Percentiles rank a stretch among this genome's conserved stretches.
phyloP scores from a whole-genome alignment of 1,140 invertebrate genomes.

The Tetramorium parvispinum region DNA sequence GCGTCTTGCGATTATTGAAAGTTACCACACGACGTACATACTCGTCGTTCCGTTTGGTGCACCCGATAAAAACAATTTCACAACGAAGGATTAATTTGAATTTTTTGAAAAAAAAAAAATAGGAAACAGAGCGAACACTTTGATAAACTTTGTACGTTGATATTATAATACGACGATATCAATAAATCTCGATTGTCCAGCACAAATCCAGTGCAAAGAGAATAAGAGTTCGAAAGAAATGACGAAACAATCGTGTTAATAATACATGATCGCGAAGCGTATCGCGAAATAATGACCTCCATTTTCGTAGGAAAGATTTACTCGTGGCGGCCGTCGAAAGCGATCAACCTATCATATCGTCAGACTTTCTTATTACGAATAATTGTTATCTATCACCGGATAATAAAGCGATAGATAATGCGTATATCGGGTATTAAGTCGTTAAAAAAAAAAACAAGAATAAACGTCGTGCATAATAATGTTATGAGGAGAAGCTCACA shows the following conservation, averaged over 20 bases:
- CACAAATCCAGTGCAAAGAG: neutral
- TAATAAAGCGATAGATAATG: conserved; percentile 72
- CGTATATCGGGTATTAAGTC: conserved; percentile 70
- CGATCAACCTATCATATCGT: conserved; percentile 84
- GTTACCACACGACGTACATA: neutral
- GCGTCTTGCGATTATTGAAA: conserved; percentile 24
- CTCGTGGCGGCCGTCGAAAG: conserved; percentile 71
- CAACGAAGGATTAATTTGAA: neutral
- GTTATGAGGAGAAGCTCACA: conserved; percentile 27
- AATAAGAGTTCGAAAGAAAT: neutral
- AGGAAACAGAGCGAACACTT: neutral
- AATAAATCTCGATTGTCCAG: neutral
- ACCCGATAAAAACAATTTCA: neutral
- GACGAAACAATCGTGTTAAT: neutral
- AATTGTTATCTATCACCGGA: conserved; percentile 76
- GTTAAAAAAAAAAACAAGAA: conserved; percentile 59
- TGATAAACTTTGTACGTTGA: conserved; percentile 15
- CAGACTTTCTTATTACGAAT: conserved; percentile 82
- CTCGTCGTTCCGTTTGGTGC: neutral
- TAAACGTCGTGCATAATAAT: conserved; percentile 61
- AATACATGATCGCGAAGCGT: neutral
- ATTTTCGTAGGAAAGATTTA: conserved; percentile 69
- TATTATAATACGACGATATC: neutral
- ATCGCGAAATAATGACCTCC: neutral
- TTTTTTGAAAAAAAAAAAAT: neutral